These are phyloP conservation scores for Phainopepla nitens DNA, from an alignment of 2,113 vertebrate species.

Conservation along the genomic window DNA sequence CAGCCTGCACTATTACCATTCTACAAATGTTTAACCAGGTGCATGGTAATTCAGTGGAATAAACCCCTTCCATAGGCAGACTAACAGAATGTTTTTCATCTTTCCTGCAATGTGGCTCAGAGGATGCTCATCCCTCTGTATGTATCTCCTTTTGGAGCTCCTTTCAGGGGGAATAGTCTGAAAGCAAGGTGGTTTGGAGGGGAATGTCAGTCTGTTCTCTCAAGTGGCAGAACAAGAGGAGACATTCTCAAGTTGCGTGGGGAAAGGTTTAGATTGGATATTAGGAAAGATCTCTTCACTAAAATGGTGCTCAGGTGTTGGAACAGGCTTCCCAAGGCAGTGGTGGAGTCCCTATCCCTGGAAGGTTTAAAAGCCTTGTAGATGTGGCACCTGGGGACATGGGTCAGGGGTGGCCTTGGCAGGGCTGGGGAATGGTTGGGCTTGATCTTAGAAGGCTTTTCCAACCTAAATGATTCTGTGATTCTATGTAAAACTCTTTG, in stretches of 20 bases:
- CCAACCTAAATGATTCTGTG: background rate
- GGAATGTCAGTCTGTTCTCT: too few species aligned
- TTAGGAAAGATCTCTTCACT: background rate
- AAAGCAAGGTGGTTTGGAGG: background rate
- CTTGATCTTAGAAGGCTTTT: background rate
- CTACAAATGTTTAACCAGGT: background rate
- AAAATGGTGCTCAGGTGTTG: background rate
- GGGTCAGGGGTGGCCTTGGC: background rate
- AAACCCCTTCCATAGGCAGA: background rate
- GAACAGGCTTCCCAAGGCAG: background rate
- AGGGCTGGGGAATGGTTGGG: background rate
- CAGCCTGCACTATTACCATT: background rate
- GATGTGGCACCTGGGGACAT: background rate
- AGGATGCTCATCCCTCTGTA: background rate
- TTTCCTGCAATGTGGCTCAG: accelerated
- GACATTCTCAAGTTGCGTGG: accelerated
- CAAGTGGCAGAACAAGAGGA: background rate
- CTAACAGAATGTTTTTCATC: background rate
- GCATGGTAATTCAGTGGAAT: background rate
- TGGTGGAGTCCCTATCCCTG: too few species aligned
- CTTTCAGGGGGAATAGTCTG: background rate
- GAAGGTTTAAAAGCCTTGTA: background rate
- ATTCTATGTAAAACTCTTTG: background rate
- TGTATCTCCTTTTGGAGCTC: background rate
- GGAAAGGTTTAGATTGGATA: background rate